These are phyloP conservation scores for Dipodomys stephensi DNA, from an alignment of 2,113 vertebrate genomes.

Conservation along the genomic window DNA sequence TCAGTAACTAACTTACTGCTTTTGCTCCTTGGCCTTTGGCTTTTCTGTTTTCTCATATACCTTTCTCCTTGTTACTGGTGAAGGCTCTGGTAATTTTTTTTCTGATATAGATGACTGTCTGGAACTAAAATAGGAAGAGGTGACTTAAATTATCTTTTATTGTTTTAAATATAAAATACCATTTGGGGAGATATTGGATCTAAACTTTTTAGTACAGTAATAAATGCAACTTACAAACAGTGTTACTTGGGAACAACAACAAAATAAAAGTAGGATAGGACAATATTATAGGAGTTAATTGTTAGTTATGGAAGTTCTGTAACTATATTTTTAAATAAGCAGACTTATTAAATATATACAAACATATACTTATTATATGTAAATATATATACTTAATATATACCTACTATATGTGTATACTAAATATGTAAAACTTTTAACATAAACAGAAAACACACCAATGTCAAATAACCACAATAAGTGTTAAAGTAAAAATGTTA, in stretches of 20 bases:
- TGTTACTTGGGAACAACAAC: not conserved
- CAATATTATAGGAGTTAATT: slow-evolving; percentile 40
- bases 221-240: slow-evolving; percentile 19
- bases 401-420: not conserved
- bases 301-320: not conserved
- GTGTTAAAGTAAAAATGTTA: not conserved
- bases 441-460: slow-evolving; percentile 10
- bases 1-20: slow-evolving; percentile 93
- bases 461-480: slow-evolving; percentile 1
- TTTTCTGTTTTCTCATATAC: slow-evolving; percentile 94
- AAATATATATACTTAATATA: too few species aligned
- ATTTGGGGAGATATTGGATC: slow-evolving; percentile 32
- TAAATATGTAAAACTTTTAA: slow-evolving; percentile 23
- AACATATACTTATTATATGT: not conserved
- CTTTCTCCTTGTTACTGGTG: slow-evolving; percentile 95
- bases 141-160: slow-evolving; percentile 37
- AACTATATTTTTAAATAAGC: not conserved
- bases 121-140: slow-evolving; percentile 84
- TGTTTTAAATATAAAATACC: slow-evolving; percentile 23
- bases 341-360: not conserved
- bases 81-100: slow-evolving; percentile 93
- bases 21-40: slow-evolving; percentile 94
- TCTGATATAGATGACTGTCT: slow-evolving; percentile 89
- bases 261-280: slow-evolving; percentile 9
- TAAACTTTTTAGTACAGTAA: slow-evolving; percentile 10